phyloP scores from a whole-genome alignment of 2,113 vertebrate species.

The Pardalotus punctatus region DNA sequence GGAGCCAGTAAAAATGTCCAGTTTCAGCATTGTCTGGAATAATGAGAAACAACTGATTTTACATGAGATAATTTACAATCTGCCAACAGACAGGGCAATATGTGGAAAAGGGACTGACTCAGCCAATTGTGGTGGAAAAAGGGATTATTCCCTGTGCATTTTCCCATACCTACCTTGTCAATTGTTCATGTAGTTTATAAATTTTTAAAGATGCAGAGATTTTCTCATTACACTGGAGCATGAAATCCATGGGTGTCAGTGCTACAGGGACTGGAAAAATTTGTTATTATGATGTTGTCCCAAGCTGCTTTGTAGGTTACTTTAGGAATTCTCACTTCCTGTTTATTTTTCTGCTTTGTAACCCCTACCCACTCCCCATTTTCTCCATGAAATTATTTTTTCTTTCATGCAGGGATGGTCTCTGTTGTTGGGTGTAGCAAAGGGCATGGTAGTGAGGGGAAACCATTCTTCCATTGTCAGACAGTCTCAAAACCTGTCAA shows the following conservation, averaged over 20 bases:
- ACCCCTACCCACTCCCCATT: background rate
- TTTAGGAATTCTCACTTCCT: background rate
- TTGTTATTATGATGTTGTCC: background rate
- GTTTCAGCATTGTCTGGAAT: background rate
- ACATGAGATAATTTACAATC: background rate
- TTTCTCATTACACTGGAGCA: background rate
- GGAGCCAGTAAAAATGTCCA: background rate
- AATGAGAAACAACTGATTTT: background rate
- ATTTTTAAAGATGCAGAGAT: background rate
- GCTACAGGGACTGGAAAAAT: background rate
- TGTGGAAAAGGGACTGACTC: background rate
- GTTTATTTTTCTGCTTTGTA: background rate
- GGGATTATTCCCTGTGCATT: background rate
- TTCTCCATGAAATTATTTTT: background rate
- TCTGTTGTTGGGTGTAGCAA: background rate
- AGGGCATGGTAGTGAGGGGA: background rate
- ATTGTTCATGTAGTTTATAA: background rate
- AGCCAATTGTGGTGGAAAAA: background rate
- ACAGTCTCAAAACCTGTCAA: background rate
- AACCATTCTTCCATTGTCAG: background rate
- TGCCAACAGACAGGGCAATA: background rate
- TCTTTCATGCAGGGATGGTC: background rate
- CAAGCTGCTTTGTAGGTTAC: background rate
- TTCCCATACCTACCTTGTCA: background rate
- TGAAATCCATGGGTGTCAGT: background rate